Evolutionary conservation across 2,888 invertebrate species (phyloP).

Genomic region (Sarcophaga subvicina): DNA sequence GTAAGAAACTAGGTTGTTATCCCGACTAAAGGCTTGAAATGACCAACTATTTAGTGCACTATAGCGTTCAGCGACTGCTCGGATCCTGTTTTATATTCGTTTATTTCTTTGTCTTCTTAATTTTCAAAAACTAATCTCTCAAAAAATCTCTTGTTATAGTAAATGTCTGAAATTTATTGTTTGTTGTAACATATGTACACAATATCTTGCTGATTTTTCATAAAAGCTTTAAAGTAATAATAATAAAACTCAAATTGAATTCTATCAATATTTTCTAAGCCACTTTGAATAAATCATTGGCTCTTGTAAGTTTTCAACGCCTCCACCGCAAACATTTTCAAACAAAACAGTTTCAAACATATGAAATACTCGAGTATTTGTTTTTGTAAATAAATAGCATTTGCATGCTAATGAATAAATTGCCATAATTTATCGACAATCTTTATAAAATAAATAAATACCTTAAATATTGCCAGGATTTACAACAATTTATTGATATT

Average conservation of each 20-base stretch:
- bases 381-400: neutral
- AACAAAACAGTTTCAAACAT: neutral
- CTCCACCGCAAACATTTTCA: neutral
- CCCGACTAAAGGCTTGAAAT: too few species aligned
- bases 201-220: neutral
- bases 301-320: neutral
- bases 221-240: neutral
- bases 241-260: neutral
- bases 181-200: neutral
- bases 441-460: constrained; percentile 38
- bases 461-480: neutral
- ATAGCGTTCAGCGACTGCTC: too few species aligned
- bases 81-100: too few species aligned
- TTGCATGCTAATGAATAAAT: constrained; percentile 47
- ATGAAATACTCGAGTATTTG: neutral
- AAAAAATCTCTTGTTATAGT: too few species aligned
- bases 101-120: too few species aligned
- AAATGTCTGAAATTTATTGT: too few species aligned
- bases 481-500: constrained; percentile 51
- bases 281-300: too few species aligned
- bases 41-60: too few species aligned
- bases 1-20: too few species aligned
- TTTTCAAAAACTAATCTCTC: too few species aligned
- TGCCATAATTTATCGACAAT: constrained; percentile 54
- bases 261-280: neutral